These are phyloP conservation scores for Neuroscelio doddi DNA, from an alignment of 2,888 invertebrate genomes.

Conservation along the genomic window DNA sequence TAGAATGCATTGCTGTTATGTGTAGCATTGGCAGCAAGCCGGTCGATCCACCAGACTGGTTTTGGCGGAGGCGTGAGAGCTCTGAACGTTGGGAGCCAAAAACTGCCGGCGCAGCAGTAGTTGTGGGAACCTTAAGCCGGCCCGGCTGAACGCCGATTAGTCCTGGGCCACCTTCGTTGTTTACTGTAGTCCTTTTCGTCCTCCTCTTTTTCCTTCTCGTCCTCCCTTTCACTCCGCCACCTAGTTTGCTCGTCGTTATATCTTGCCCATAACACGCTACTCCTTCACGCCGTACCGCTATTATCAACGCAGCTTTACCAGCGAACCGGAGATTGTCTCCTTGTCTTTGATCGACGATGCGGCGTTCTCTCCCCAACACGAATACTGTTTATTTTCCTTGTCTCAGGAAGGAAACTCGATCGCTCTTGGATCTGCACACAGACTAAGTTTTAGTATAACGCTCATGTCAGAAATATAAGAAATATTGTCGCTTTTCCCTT, in stretches of 20 bases:
- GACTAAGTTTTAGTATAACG: constrained; percentile 34
- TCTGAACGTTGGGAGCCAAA: constrained; percentile 38
- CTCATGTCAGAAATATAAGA: constrained; percentile 25
- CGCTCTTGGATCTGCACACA: constrained; percentile 13
- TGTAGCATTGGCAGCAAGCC: constrained; percentile 37
- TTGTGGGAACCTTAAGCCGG: constrained; percentile 61
- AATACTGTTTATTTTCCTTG: constrained; percentile 35
- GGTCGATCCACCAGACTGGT: constrained; percentile 45
- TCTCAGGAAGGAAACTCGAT: constrained; percentile 29
- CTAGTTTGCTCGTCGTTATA: constrained; percentile 41
- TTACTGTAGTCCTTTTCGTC: constrained; percentile 52
- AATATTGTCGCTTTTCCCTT: constrained; percentile 31
- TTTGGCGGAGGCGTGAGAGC: constrained; percentile 50
- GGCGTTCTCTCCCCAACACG: constrained; percentile 30
- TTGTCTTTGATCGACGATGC: constrained; percentile 49
- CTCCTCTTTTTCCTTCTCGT: constrained; percentile 11
- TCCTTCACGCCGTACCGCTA: constrained; percentile 42
- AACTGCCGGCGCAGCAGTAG: constrained; percentile 50
- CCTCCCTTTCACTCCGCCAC: constrained; percentile 28
- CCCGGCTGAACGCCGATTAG: constrained; percentile 59
- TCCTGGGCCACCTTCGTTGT: constrained; percentile 63
- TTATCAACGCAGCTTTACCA: constrained; percentile 18
- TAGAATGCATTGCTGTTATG: constrained; percentile 16
- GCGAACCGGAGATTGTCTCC: constrained; percentile 45
- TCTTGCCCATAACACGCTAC: constrained; percentile 42